phyloP scores from a whole-genome alignment of 2,797 vertebrate species.

The Fistularia tabacaria region DNA sequence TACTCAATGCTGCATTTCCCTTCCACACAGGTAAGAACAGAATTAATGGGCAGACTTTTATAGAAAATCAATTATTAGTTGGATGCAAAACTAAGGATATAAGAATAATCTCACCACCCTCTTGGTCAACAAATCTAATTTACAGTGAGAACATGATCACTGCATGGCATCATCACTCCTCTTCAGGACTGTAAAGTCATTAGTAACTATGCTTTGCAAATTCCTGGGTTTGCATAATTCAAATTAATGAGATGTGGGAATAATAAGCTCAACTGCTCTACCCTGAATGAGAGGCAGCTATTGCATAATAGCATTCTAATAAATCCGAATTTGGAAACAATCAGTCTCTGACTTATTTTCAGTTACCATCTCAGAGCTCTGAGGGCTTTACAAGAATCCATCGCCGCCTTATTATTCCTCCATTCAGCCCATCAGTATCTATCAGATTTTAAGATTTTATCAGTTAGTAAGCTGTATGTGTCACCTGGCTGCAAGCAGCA shows the following conservation, averaged over 20 bases:
- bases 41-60: too few species aligned
- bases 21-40: too few species aligned
- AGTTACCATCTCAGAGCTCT: not conserved
- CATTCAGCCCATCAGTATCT: not conserved
- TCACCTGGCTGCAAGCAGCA: too few species aligned
- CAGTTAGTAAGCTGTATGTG: too few species aligned
- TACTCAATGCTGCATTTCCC: too few species aligned
- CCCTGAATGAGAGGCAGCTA: constrained; percentile 11
- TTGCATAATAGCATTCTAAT: constrained; percentile 1
- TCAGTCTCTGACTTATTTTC: constrained; percentile 1
- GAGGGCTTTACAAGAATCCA: constrained; percentile 2
- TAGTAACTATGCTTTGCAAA: constrained; percentile 19
- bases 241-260: constrained; percentile 23
- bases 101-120: not conserved
- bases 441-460: too few species aligned
- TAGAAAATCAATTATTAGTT: too few species aligned
- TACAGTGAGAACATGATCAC: constrained; percentile 18
- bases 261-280: constrained; percentile 18
- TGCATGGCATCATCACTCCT: constrained; percentile 19
- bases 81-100: too few species aligned
- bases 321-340: constrained; percentile 21
- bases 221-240: constrained; percentile 27
- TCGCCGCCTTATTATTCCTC: not conserved
- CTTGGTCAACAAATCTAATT: constrained; percentile 2
- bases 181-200: constrained; percentile 7